phyloP scores from a whole-genome alignment of 1,140 invertebrate species.

The Lepidurus packardi region DNA sequence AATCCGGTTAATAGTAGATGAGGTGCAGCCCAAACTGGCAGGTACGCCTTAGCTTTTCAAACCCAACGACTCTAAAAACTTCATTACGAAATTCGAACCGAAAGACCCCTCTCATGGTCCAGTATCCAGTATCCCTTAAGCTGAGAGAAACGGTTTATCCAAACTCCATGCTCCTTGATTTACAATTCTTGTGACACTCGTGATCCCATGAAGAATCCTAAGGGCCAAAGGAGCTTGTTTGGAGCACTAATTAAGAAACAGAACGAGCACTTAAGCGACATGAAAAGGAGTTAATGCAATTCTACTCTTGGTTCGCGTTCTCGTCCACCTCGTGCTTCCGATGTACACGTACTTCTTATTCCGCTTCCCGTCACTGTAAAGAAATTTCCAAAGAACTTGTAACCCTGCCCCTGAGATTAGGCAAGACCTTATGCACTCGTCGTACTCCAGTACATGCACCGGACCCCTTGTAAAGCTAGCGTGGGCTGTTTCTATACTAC shows the following conservation, averaged over 20 bases:
- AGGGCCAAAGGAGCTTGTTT: too few relatives aligned
- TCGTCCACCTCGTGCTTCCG: not conserved
- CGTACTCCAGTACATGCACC: too few relatives aligned
- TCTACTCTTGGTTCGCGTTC: not conserved
- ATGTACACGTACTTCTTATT: not conserved
- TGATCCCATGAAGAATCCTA: too few relatives aligned
- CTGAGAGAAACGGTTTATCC: not conserved
- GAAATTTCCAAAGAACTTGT: too few relatives aligned
- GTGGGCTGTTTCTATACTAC: too few relatives aligned
- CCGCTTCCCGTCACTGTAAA: too few relatives aligned
- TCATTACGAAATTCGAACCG: not conserved
- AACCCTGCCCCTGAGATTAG: too few relatives aligned
- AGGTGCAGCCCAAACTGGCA: not conserved
- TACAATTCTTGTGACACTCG: too few relatives aligned
- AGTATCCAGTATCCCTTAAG: not conserved
- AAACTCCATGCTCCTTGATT: too few relatives aligned
- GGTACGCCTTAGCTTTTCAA: not conserved
- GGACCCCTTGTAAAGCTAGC: too few relatives aligned
- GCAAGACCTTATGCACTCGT: too few relatives aligned
- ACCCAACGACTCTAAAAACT: not conserved
- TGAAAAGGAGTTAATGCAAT: constrained; percentile 2
- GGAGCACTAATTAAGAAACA: not conserved
- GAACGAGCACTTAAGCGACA: not conserved
- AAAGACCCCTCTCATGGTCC: not conserved
- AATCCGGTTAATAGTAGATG: not conserved